A percentile compares a stretch with the other conserved stretches of the same genome.
Conservation (phyloP, 2,888 invertebrate species). For the Vannuccia rotundouncinata region DNA sequence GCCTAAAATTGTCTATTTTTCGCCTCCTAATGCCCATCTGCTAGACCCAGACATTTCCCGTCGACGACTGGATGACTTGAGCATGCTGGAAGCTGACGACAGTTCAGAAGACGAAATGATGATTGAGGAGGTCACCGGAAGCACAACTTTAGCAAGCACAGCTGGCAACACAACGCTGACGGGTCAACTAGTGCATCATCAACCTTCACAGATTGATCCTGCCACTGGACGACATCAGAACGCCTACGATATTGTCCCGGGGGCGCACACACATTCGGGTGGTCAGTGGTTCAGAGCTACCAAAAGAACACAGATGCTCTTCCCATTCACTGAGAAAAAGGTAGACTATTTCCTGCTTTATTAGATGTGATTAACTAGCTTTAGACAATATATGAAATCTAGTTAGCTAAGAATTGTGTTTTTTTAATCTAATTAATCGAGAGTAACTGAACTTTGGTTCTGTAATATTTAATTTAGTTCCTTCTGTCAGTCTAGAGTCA, state of each 20-base stretch:
- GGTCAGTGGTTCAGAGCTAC: conserved; percentile 36
- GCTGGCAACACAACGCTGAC: background rate
- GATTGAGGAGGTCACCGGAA: background rate
- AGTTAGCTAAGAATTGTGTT: too few relatives aligned
- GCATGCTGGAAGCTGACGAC: conserved; percentile 4
- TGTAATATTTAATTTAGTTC: too few relatives aligned
- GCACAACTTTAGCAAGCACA: background rate
- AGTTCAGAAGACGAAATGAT: conserved; percentile 4
- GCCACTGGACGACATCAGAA: conserved; percentile 18
- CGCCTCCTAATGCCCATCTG: too few relatives aligned
- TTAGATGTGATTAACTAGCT: too few relatives aligned
- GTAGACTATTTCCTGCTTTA: too few relatives aligned
- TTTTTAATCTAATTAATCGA: too few relatives aligned
- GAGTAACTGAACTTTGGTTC: too few relatives aligned
- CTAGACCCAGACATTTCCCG: background rate
- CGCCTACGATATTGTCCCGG: conserved; percentile 35
- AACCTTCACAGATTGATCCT: too few relatives aligned
- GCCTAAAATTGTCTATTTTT: too few relatives aligned
- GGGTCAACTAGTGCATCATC: too few relatives aligned
- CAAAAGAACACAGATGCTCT: conserved; percentile 32
- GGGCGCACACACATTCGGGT: conserved; percentile 32
- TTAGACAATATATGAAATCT: too few relatives aligned
- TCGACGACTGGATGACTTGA: background rate
- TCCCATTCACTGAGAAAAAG: conserved; percentile 20
- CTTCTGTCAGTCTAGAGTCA: too few relatives aligned